These are phyloP conservation scores for Cotesia congregata DNA, from an alignment of 2,888 invertebrate species.

Conservation along the genomic window DNA sequence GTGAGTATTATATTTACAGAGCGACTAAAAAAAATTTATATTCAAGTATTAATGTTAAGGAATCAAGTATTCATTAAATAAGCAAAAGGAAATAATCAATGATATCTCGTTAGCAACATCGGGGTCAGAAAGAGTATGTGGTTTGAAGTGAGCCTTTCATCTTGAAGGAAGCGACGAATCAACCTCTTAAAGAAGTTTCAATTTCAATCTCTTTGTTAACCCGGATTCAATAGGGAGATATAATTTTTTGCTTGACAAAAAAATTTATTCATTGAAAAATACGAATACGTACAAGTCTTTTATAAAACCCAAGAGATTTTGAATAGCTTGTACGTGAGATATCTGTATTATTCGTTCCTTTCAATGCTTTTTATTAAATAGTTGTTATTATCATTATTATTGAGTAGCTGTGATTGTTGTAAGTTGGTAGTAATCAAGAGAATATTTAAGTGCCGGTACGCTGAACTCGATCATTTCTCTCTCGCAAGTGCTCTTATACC, in stretches of 20 bases:
- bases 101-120: slow-evolving; percentile 32
- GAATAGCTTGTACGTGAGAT: background rate
- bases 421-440: slow-evolving; percentile 23
- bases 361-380: background rate
- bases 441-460: slow-evolving; percentile 26
- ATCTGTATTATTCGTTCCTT: background rate
- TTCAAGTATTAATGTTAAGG: background rate
- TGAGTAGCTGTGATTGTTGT: slow-evolving; percentile 38
- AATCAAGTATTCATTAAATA: background rate
- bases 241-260: slow-evolving; percentile 5
- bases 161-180: slow-evolving; percentile 21
- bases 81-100: slow-evolving; percentile 38
- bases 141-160: slow-evolving; percentile 30
- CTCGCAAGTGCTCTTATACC: slow-evolving; percentile 36
- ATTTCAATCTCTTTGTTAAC: slow-evolving; percentile 24
- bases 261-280: slow-evolving; percentile 9
- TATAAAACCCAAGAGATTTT: background rate
- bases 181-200: slow-evolving; percentile 23
- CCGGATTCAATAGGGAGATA: background rate
- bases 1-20: slow-evolving; percentile 73
- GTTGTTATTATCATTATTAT: slow-evolving; percentile 35
- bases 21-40: no score
- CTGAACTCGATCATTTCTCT: slow-evolving; percentile 17
- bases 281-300: background rate
- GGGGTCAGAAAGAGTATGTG: slow-evolving; percentile 23